Evolutionary conservation across 2,113 vertebrate species (phyloP).

Genomic region (Sorex fumeus): DNA sequence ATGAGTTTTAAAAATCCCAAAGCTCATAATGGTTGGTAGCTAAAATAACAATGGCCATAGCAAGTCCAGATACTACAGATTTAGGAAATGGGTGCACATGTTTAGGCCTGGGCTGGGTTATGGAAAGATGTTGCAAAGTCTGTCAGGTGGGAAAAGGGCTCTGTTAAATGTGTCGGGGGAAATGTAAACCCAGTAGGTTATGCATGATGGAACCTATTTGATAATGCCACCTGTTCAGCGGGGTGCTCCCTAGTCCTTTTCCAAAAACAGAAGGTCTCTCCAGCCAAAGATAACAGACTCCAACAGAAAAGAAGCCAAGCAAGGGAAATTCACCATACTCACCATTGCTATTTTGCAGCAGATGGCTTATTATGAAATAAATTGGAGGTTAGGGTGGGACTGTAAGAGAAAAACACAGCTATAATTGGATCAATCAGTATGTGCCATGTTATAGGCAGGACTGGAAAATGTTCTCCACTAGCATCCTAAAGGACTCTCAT

Average conservation of each 20-base stretch:
- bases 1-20: slow-evolving; percentile 1
- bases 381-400: neutral
- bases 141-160: neutral
- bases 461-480: neutral
- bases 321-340: slow-evolving; percentile 47
- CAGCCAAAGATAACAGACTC: slow-evolving; percentile 60
- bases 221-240: neutral
- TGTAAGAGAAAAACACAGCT: neutral
- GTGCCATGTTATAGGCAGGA: neutral
- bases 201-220: slow-evolving; percentile 11
- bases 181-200: slow-evolving; percentile 62
- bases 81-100: slow-evolving; percentile 37
- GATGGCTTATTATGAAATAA: slow-evolving; percentile 24
- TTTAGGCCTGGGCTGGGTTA: neutral
- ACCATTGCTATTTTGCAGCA: slow-evolving; percentile 11
- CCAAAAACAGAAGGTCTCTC: slow-evolving; percentile 68
- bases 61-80: slow-evolving; percentile 34
- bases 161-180: slow-evolving; percentile 71
- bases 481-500: neutral
- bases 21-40: slow-evolving; percentile 55
- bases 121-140: slow-evolving; percentile 53
- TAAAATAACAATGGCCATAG: slow-evolving; percentile 57
- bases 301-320: neutral
- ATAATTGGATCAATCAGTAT: neutral
- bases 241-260: slow-evolving; percentile 29